Conservation (phyloP, 2,113 vertebrate genomes). For the Epinephelus moara region DNA sequence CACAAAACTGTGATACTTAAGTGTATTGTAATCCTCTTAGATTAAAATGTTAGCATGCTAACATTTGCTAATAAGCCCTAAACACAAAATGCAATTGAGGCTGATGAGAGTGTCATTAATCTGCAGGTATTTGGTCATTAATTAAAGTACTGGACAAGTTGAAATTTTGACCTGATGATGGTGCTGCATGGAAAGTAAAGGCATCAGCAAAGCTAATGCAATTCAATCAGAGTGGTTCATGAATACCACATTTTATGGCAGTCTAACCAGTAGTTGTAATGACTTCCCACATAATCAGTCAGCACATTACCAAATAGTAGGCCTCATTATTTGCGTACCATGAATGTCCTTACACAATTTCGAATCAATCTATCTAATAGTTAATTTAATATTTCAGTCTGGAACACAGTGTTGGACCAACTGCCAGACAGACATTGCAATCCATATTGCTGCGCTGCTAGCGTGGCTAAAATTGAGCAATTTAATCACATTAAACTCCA, state of each 20-base stretch:
- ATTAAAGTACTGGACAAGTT: background rate
- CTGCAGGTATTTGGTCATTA: background rate
- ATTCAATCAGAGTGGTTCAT: background rate
- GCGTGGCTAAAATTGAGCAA: background rate
- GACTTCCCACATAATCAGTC: background rate
- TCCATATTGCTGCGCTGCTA: background rate
- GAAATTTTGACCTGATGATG: background rate
- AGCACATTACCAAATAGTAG: background rate
- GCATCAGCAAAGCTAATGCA: background rate
- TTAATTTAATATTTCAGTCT: background rate
- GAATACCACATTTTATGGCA: background rate
- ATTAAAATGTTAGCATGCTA: background rate
- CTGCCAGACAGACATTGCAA: background rate
- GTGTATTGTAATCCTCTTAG: background rate
- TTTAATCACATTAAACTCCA: conserved; percentile 45
- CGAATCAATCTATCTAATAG: background rate
- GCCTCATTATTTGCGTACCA: background rate
- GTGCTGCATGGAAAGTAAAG: background rate
- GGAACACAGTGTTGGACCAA: background rate
- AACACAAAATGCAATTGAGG: background rate
- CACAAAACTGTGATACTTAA: too few species aligned
- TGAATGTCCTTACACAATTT: background rate
- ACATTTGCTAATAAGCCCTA: background rate
- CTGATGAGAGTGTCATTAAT: background rate
- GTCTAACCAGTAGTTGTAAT: background rate